These are phyloP conservation scores for Creontiades dilutus DNA, from an alignment of 2,888 invertebrate species.

Conservation along the genomic window DNA sequence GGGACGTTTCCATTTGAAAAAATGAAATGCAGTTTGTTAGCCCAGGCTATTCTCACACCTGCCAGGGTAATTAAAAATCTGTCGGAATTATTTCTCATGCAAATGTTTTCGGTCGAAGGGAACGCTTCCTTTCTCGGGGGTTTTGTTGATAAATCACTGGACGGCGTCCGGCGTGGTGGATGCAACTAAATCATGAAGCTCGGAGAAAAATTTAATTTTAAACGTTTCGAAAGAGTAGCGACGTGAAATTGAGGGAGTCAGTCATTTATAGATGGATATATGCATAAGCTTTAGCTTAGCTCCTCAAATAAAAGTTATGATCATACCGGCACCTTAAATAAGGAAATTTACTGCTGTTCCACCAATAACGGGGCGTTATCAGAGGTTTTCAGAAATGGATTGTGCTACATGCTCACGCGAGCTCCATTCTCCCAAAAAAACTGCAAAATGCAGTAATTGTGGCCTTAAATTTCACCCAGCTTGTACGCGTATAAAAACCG, in stretches of 20 bases:
- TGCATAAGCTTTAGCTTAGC: too few relatives aligned
- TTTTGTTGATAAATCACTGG: slow-evolving; percentile 44
- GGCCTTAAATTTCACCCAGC: neutral
- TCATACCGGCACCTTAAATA: too few relatives aligned
- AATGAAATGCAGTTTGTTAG: slow-evolving; percentile 43
- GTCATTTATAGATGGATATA: neutral
- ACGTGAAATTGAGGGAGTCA: neutral
- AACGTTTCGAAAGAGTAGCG: neutral
- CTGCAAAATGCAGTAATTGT: neutral
- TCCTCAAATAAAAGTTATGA: too few relatives aligned
- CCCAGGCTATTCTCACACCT: slow-evolving; percentile 45
- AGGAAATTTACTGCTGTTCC: too few relatives aligned
- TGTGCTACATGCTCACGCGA: neutral
- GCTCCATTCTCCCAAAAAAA: neutral
- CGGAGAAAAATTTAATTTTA: neutral
- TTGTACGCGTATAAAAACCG: neutral
- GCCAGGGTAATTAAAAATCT: slow-evolving; percentile 55
- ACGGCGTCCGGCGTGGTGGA: neutral
- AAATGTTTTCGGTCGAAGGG: slow-evolving; percentile 7
- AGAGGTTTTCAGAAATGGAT: too few relatives aligned
- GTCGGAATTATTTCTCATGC: slow-evolving; percentile 41
- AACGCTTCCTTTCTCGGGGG: neutral
- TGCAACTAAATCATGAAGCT: neutral
- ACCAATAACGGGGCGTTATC: too few relatives aligned
- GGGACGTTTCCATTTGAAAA: slow-evolving; percentile 42